These are phyloP conservation scores for Seriola dumerili DNA, from an alignment of 2,113 vertebrate genomes.

Conservation along the genomic window DNA sequence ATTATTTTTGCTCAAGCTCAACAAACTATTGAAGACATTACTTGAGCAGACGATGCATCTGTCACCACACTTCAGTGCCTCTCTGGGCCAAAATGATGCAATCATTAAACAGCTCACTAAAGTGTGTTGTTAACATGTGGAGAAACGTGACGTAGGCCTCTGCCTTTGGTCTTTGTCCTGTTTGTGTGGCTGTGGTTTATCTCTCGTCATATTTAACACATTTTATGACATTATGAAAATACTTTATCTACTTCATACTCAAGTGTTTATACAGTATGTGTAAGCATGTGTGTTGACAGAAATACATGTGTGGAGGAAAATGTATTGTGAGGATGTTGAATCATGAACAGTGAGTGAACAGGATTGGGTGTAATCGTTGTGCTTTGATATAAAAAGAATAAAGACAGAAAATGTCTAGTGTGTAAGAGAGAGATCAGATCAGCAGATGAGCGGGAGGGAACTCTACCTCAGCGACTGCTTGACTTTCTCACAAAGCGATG, in stretches of 20 bases:
- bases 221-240: no score
- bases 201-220: background rate
- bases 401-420: background rate
- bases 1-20: background rate
- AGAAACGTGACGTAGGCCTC: background rate
- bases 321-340: background rate
- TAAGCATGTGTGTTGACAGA: background rate
- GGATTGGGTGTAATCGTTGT: background rate
- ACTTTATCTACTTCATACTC: background rate
- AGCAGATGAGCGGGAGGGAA: background rate
- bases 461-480: slow-evolving; percentile 79
- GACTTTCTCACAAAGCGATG: slow-evolving; percentile 66
- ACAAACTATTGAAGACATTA: background rate
- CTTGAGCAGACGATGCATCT: background rate
- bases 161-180: background rate
- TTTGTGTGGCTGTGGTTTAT: background rate
- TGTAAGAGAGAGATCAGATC: background rate
- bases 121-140: background rate
- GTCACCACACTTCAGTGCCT: background rate
- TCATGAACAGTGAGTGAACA: no score
- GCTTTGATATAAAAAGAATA: background rate
- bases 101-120: background rate
- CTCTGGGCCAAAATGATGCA: background rate
- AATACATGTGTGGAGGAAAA: background rate
- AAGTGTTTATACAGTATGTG: background rate